Percentiles rank a stretch among this genome's conserved stretches.
These are phyloP conservation scores for Apus apus DNA, from an alignment of 2,113 vertebrate species.

Conservation along the genomic window DNA sequence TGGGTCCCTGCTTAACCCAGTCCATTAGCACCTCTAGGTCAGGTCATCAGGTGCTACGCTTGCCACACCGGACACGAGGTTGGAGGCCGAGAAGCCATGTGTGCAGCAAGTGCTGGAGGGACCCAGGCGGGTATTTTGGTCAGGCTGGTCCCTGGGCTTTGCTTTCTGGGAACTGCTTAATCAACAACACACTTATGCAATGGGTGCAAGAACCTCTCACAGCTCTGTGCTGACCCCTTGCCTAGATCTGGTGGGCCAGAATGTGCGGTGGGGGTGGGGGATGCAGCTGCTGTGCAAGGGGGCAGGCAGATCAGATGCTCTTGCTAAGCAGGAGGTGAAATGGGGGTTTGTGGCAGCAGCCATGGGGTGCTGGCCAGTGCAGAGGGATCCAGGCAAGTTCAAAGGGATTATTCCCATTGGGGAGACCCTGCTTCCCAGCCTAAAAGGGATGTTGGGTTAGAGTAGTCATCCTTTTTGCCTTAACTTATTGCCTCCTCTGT, in stretches of 20 bases:
- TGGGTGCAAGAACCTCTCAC: slow-evolving; percentile 29
- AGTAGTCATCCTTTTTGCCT: neutral
- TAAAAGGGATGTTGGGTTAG: neutral
- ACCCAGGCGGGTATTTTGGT: slow-evolving; percentile 19
- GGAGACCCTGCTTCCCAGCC: rapidly evolving
- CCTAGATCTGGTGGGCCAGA: slow-evolving; percentile 12
- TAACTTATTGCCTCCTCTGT: neutral
- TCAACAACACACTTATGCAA: slow-evolving; percentile 66
- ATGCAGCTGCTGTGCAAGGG: rapidly evolving
- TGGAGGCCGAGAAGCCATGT: neutral
- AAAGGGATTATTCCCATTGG: neutral
- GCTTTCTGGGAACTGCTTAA: slow-evolving; percentile 69
- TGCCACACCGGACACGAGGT: neutral
- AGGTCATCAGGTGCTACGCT: neutral
- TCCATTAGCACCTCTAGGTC: neutral
- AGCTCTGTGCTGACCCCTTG: slow-evolving; percentile 28
- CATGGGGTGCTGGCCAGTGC: neutral
- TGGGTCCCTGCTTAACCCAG: neutral
- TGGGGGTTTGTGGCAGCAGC: neutral
- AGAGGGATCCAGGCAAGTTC: neutral
- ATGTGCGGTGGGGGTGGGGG: neutral
- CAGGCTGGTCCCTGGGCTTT: slow-evolving; percentile 27
- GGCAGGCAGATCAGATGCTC: rapidly evolving
- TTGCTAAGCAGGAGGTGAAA: neutral
- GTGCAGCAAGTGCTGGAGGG: neutral